These are phyloP conservation scores for Tenthredo amoena DNA, from an alignment of 2,888 invertebrate genomes.

Conservation along the genomic window DNA sequence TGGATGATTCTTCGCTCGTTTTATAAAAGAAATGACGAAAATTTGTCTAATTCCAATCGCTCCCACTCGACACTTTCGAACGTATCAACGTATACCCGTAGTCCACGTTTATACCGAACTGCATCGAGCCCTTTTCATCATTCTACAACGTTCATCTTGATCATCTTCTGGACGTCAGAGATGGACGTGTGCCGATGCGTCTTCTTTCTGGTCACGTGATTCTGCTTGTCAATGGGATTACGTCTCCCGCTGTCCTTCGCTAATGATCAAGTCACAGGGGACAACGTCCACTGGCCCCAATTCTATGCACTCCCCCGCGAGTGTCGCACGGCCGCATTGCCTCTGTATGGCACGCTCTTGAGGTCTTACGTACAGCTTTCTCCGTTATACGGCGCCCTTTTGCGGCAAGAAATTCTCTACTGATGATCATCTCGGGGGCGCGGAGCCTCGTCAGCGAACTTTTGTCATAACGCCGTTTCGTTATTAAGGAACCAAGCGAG, in stretches of 20 bases:
- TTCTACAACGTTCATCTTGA: neutral
- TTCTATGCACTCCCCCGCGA: neutral
- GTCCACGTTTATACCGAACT: neutral
- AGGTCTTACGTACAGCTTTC: neutral
- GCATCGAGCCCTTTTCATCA: neutral
- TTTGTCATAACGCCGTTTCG: constrained; percentile 53
- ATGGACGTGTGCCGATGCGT: constrained; percentile 16
- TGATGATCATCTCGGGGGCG: constrained; percentile 44
- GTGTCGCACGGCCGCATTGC: neutral
- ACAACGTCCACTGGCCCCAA: constrained; percentile 44
- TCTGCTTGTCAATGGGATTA: constrained; percentile 49
- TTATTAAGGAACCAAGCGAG: constrained; percentile 50
- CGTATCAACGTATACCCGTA: neutral
- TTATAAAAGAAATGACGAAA: neutral
- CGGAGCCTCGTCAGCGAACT: constrained; percentile 48
- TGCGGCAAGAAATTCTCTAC: constrained; percentile 41
- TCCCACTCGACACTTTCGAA: neutral
- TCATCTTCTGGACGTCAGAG: neutral
- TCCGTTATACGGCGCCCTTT: constrained; percentile 5
- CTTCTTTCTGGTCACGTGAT: constrained; percentile 49
- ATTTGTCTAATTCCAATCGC: neutral
- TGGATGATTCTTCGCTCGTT: neutral
- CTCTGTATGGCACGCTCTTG: neutral
- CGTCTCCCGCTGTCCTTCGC: constrained; percentile 49
- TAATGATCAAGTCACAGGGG: constrained; percentile 48